Percentiles rank a stretch among this genome's conserved stretches.
These are phyloP conservation scores for Caranx melampygus DNA, from an alignment of 2,113 vertebrate species.

Conservation along the genomic window DNA sequence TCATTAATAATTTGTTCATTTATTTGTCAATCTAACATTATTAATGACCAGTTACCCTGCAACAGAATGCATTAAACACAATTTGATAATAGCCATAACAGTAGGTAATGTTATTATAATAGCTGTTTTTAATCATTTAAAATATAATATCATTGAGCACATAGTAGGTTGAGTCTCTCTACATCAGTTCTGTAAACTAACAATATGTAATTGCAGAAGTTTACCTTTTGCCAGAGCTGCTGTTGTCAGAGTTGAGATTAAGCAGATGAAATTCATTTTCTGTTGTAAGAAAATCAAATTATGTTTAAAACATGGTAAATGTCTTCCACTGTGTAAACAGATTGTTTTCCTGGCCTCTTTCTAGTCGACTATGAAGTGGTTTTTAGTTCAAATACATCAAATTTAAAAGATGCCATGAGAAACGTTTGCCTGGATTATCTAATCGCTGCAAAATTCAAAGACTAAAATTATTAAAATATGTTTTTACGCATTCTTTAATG, in stretches of 20 bases:
- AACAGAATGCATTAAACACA: too few relatives aligned
- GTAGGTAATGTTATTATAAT: too few relatives aligned
- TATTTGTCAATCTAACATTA: too few relatives aligned
- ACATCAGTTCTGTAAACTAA: background rate
- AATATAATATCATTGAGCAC: background rate
- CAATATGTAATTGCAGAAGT: background rate
- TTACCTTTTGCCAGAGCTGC: conserved; percentile 14
- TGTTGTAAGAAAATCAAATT: background rate
- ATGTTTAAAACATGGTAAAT: background rate
- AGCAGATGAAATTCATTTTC: conserved; percentile 30
- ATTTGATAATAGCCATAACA: too few relatives aligned
- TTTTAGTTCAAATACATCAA: too few relatives aligned
- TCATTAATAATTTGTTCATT: too few relatives aligned
- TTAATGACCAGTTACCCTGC: too few relatives aligned
- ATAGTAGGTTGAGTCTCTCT: background rate
- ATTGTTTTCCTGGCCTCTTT: too few relatives aligned
- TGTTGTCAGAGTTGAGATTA: conserved; percentile 4
- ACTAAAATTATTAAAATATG: background rate
- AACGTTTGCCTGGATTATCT: background rate
- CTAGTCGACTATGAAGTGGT: too few relatives aligned
- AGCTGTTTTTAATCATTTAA: too few relatives aligned
- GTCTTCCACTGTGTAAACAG: background rate
- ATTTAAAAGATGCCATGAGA: too few relatives aligned
- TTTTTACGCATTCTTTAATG: background rate
- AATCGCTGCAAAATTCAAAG: too few relatives aligned